These are phyloP conservation scores for Tetramorium bicarinatum DNA, from an alignment of 2,888 invertebrate genomes.

Conservation along the genomic window DNA sequence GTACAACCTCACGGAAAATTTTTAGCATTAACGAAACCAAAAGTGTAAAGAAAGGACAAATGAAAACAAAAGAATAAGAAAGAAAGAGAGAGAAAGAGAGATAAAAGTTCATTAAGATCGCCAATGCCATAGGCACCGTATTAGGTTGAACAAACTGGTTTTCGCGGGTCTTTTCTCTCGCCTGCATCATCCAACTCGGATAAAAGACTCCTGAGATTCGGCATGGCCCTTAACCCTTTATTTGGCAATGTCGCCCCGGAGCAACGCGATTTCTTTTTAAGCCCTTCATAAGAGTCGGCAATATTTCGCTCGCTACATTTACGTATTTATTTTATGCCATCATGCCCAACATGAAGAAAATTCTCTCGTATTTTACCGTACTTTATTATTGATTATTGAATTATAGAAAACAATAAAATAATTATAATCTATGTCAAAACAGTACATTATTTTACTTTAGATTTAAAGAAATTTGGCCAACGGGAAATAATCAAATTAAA, in stretches of 20 bases:
- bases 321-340: background rate
- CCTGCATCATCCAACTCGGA: slow-evolving; percentile 66
- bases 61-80: slow-evolving; percentile 27
- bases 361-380: background rate
- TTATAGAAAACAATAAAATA: background rate
- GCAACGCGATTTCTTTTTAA: slow-evolving; percentile 64
- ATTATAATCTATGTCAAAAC: background rate
- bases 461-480: background rate
- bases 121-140: slow-evolving; percentile 72
- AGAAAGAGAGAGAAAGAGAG: slow-evolving; percentile 49
- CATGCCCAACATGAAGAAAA: background rate
- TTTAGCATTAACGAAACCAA: background rate
- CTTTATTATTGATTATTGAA: background rate
- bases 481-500: background rate
- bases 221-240: slow-evolving; percentile 77
- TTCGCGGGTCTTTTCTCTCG: slow-evolving; percentile 77
- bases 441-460: background rate
- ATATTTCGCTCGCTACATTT: slow-evolving; percentile 36
- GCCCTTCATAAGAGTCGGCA: slow-evolving; percentile 31
- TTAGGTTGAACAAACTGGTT: slow-evolving; percentile 82
- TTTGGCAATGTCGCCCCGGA: slow-evolving; percentile 68
- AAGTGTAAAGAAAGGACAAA: slow-evolving; percentile 24
- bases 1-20: slow-evolving; percentile 22
- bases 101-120: slow-evolving; percentile 79
- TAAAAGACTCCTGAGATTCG: slow-evolving; percentile 71